A percentile compares a stretch with the other conserved stretches of the same genome.
Conservation (phyloP, 2,888 invertebrate species). For the Mimachlamys varia region DNA sequence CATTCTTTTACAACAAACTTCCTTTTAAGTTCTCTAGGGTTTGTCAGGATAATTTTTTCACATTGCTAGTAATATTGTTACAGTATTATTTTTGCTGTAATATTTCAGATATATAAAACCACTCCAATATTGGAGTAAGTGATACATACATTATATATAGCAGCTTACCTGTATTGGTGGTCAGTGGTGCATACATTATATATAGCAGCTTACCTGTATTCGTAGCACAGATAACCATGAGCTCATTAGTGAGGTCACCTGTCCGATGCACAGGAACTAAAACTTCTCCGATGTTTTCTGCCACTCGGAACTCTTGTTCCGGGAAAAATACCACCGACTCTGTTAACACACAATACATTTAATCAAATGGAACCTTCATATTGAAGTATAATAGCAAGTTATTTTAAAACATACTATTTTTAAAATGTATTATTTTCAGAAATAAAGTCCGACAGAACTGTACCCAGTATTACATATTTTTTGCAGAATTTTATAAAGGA, state of each 20-base stretch:
- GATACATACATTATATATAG: no score
- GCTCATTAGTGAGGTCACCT: constrained; percentile 78
- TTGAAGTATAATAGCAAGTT: not conserved
- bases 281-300: constrained; percentile 75
- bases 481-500: not conserved
- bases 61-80: no score
- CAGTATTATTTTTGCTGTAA: no score
- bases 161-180: no score
- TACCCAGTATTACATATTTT: not conserved
- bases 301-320: constrained; percentile 68
- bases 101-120: no score
- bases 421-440: not conserved
- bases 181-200: no score
- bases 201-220: constrained; percentile 68
- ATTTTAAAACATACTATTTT: no score
- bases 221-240: constrained; percentile 79
- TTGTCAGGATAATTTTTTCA: not conserved
- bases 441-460: not conserved
- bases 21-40: no score
- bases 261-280: constrained; percentile 74
- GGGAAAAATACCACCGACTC: constrained; percentile 77
- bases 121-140: no score
- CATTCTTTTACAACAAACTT: no score
- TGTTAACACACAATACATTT: constrained; percentile 52
- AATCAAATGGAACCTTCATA: no score